Base-by-base conservation (phyloP, 2,888 invertebrate genomes). In the Spodoptera exigua region DNA sequence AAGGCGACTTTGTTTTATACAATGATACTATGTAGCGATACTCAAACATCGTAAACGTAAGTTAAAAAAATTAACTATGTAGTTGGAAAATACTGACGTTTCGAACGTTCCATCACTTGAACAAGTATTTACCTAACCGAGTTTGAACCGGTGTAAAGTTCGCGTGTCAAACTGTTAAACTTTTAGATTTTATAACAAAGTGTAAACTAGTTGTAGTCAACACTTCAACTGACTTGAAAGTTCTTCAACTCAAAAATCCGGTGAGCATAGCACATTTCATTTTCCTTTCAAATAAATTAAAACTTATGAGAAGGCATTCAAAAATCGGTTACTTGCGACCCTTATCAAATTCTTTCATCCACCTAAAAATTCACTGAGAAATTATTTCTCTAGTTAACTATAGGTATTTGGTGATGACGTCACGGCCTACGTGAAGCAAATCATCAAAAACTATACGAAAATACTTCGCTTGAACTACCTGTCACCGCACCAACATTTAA, bases 171-270 rank as follows among this genome's bases (percentile, higher is more conserved):
- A 64, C 46, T 46, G 41, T 49, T 36, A 65, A 55, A 66, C 40
- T 65, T 70, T 11, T 32, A 51, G 52, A 70, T 65, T 65, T 53
- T 65, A 45, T 70, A 69, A 60, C 69, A 43, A 65, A 65, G 61
- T 53, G 47, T 21, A 21, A 13, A 49, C 45, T 52, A 36, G 16
- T 21, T 40, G 36, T 47, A 56, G 53, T 70, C 66, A 44, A 57
- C 61, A 61, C 54, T 66, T 36, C 35, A 70, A 60, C 41, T 21
- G 45, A 13, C 39, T 55, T n/a, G 5, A 17, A 56, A 54, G 27
- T 66, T 40, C 51, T 66, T 37, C 16, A 36, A 12, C 47, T 47
- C 35, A 16, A 55, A 48, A 56, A 43, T 47, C 44, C 32, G 16
- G 16, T 45, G n/a, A n/a, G n/a, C n/a, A n/a, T n/a, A n/a, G n/a